Evolutionary conservation across 2,797 vertebrate species (phyloP), one percentile per base, ranked within the genome.

Genomic region (Oreortyx pictus): DNA sequence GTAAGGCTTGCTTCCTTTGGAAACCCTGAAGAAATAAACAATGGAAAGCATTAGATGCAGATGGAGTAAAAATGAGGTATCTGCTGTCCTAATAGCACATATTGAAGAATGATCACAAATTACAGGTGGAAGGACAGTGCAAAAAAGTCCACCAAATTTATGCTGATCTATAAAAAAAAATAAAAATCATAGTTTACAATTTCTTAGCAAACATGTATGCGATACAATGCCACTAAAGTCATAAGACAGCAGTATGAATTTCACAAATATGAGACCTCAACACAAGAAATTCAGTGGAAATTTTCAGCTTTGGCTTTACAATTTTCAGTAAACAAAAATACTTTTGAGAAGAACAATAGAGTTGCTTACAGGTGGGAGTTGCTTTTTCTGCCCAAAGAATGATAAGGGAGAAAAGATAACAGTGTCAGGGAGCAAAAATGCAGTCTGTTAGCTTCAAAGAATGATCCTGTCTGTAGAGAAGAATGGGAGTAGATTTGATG

Each of bases 11-110:
- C 50, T 87, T 93, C 54, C 43, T 86, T 78, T 59, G 74, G 88
- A 93, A 86, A 83, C 91, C 70, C 73, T 78, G 39, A 78, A 89
- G 62, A 81, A 72, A 68, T 72, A 93, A 94, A 86, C 60, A 82
- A 87, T 65, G 33, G 39, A 80, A 87, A 31, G 29, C 10, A 90
- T 16, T 86, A 67, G 15, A 74, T 0, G 2, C 25, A 86, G n/a
- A 71, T 3, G 46, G 68, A 93, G 85, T 54, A 65, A 86, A 86
- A 91, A 49, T 39, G 31, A 4, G 1, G 11, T 9, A 10, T 68
- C 39, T 90, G 46, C n/a, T 88, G 33, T 10, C 82, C 19, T 62
- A 52, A 35, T 16, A 79, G 16, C 35, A 72, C 11, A 6, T 2
- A 17, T 27, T 17, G 43, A 24, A 61, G 62, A 86, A 66, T 13